Evolutionary conservation across 2,113 vertebrate species (phyloP).

Genomic region (Bothrops jararaca): DNA sequence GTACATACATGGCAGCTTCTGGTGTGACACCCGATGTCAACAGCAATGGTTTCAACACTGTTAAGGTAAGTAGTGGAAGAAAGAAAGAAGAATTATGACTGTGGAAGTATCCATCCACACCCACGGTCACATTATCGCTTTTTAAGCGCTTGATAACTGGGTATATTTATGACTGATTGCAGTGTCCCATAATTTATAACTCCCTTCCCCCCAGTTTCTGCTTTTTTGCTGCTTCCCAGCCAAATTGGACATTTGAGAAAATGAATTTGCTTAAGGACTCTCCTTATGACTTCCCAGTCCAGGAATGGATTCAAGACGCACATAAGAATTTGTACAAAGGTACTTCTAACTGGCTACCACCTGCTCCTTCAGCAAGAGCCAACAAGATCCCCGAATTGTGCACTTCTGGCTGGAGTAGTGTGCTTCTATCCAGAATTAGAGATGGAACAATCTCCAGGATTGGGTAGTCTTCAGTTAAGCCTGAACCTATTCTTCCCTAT

Average conservation of each 20-base stretch:
- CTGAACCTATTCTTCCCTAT: no score
- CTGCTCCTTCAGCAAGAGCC: no score
- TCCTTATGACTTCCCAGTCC: no score
- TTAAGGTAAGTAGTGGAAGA: constrained; percentile 49
- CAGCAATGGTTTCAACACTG: constrained; percentile 74
- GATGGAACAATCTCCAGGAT: no score
- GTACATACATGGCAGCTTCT: constrained; percentile 96
- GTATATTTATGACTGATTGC: neutral
- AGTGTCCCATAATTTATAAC: neutral
- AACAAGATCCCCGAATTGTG: no score
- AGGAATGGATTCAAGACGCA: no score
- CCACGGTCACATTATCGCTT: neutral
- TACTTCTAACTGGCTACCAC: no score
- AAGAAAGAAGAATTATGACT: neutral
- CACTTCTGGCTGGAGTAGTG: no score
- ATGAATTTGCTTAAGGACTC: neutral
- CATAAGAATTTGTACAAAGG: no score
- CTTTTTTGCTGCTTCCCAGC: neutral
- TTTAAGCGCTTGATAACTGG: neutral
- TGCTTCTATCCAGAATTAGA: no score
- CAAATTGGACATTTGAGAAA: neutral
- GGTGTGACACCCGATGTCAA: constrained; percentile 80
- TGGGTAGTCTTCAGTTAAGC: no score
- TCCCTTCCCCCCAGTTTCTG: neutral
- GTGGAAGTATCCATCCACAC: neutral